Evolutionary conservation across 2,888 invertebrate species (phyloP), one percentile per base, ranked within the genome.

Genomic region (Lithophane socia): DNA sequence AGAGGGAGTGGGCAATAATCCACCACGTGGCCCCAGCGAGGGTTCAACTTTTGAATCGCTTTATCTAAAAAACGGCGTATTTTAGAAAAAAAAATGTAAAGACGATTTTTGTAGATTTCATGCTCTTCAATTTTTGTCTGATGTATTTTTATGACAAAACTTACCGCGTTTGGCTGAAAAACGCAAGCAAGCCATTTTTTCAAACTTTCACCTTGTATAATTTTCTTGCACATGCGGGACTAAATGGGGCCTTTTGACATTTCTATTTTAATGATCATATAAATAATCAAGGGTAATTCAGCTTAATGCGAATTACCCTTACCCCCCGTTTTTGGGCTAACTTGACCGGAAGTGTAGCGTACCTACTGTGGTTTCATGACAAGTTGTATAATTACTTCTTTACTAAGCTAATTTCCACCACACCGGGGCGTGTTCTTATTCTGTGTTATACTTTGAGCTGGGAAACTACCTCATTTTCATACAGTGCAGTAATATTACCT

Each of bases 371-470:
- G 80, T 44, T 70, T 47, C 21, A 52, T 70, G 13, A 24, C n/a
- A 60, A 24, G 52, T 47, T 24, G 24, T 47, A 8, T 71, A 79
- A 61, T 54, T 63, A 56, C 73, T 37, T 71, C 61, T 61, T 61
- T 9, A 64, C 44, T 61, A 66, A 66, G 24, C 29, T 54, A 37
- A 56, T 79, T 74, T 74, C 4, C 21, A 44, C 56, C 64, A 37
- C 61, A 79, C 47, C 77, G 72, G 44, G 52, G 5, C n/a, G 42
- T 52, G 24, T 37, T 71, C 42, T 37, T 71, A 54, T 54, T 72
- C 24, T 49, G 54, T 42, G 13, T n/a, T 24, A 21, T 61, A 73
- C 18, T 67, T 49, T 56, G 24, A 61, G 54, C 42, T 65, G 1
- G 13, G 0, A 54, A 67, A 75, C 37, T 47, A 52, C 47, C 54